Evolutionary conservation across 1,140 invertebrate genomes (phyloP), one percentile per base, ranked within the genome.

Genomic region (Bombyx mandarina): DNA sequence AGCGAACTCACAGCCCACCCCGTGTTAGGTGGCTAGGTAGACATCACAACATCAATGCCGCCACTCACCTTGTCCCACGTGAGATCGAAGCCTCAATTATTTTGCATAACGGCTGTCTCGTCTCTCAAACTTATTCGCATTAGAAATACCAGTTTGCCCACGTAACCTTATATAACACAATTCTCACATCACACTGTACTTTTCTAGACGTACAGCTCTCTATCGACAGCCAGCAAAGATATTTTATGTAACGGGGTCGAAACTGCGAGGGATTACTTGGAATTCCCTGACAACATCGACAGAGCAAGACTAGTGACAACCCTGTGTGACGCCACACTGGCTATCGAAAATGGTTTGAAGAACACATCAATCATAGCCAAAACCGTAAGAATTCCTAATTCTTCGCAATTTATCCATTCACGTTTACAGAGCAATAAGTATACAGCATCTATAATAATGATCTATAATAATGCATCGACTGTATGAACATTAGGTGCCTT

Each of bases 131-230:
- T 35, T 2, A 2, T 2, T 35, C 26, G 26, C 26, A 35, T 35
- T 35, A 35, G 2, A 35, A 35, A 3, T 35, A 3, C 26, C 2
- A 35, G 26, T 35, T 5, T 35, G 4, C 2, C 26, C 26, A 0
- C 8, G 45, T 47, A 47, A 47, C 2, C 1, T 18, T 49, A 49
- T 10, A 6, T 3, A 42, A 60, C 26, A n/a, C 1, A 56, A 52
- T 42, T 44, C 10, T 57, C 9, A n/a, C n/a, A 12, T 7, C 7
- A 54, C 50, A 54, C 42, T 55, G 7, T 49, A 46, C 48, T 35
- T 62, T 79, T 78, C 42, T 65, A 88, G 86, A 83, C 73, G 0
- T 76, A 85, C 52, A 84, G 65, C 60, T 59, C 74, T 1, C 55
- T 88, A 44, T 78, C 79, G 10, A 80, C 74, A 3, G 51, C 75